A percentile compares a stretch with the other conserved stretches of the same genome.
phyloP scores from a whole-genome alignment of 2,113 vertebrate species.

The Eulemur rufifrons region DNA sequence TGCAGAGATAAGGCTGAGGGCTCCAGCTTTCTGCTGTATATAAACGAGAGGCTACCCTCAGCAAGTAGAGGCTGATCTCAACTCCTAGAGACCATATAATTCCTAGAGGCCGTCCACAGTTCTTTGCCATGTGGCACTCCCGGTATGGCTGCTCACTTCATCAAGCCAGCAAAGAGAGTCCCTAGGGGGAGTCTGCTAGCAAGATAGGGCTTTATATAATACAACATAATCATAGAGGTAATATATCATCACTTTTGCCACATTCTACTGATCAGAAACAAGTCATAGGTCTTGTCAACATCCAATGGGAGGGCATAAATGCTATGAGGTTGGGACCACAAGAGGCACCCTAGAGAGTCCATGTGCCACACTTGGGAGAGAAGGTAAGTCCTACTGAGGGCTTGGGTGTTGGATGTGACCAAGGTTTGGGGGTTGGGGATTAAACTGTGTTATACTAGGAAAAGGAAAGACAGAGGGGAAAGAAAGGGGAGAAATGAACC shows the following conservation, averaged over 20 bases:
- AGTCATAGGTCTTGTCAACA: not conserved
- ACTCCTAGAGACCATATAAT: not conserved
- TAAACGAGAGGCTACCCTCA: not conserved
- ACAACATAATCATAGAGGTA: not conserved
- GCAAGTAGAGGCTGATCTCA: not conserved
- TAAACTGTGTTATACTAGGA: not conserved
- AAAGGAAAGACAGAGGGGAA: not conserved
- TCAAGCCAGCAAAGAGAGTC: no score
- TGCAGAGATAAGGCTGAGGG: not conserved
- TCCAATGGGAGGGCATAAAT: not conserved
- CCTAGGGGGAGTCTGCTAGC: not conserved
- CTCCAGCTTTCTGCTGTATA: not conserved
- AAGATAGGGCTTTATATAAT: not conserved
- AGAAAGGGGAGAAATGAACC: not conserved
- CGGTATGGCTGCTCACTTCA: no score
- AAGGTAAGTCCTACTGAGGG: not conserved
- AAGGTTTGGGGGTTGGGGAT: not conserved
- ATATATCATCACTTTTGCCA: not conserved
- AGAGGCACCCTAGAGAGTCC: not conserved
- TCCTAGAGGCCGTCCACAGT: not conserved
- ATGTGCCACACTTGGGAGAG: not conserved
- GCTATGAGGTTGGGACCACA: not conserved
- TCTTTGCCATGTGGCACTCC: not conserved
- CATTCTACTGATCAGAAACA: not conserved
- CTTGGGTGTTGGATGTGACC: not conserved